phyloP scores from a whole-genome alignment of 2,888 invertebrate species.

The Euspilapteryx auroguttella region DNA sequence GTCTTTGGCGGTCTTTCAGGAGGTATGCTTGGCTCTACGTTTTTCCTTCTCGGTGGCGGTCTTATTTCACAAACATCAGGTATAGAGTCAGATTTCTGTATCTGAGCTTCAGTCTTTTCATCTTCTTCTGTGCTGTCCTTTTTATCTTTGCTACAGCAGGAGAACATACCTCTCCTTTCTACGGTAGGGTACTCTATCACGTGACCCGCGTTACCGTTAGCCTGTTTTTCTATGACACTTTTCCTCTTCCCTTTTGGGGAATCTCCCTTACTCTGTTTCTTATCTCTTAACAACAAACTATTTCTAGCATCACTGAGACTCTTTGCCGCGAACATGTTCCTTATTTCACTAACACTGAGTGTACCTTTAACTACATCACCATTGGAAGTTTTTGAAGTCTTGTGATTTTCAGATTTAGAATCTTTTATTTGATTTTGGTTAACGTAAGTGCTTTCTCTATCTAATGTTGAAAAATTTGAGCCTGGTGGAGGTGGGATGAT shows the following conservation, averaged over 20 bases:
- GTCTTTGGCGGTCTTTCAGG: slow-evolving; percentile 72
- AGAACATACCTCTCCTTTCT: slow-evolving; percentile 72
- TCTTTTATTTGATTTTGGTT: slow-evolving; percentile 37
- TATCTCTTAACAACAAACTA: slow-evolving; percentile 49
- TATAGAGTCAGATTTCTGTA: slow-evolving; percentile 42
- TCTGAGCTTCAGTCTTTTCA: slow-evolving; percentile 28
- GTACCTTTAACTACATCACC: slow-evolving; percentile 60
- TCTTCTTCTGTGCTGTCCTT: slow-evolving; percentile 49
- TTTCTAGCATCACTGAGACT: slow-evolving; percentile 53
- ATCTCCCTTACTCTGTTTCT: slow-evolving; percentile 40
- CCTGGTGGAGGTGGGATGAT: slow-evolving; percentile 81
- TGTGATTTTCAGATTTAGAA: slow-evolving; percentile 19
- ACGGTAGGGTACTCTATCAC: slow-evolving; percentile 74
- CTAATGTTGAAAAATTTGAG: slow-evolving; percentile 50
- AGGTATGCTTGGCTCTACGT: slow-evolving; percentile 56
- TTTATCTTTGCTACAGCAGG: slow-evolving; percentile 68
- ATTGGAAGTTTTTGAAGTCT: slow-evolving; percentile 22
- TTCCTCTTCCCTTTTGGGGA: slow-evolving; percentile 49
- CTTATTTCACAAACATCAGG: slow-evolving; percentile 56
- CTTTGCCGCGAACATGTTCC: slow-evolving; percentile 52
- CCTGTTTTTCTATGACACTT: slow-evolving; percentile 37
- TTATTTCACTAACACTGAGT: slow-evolving; percentile 56
- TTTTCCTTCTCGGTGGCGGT: slow-evolving; percentile 65
- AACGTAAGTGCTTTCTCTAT: slow-evolving; percentile 38
- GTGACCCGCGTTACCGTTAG: slow-evolving; percentile 42